phyloP scores from a whole-genome alignment of 2,113 vertebrate species.

The Phalacrocorax brasilianus region DNA sequence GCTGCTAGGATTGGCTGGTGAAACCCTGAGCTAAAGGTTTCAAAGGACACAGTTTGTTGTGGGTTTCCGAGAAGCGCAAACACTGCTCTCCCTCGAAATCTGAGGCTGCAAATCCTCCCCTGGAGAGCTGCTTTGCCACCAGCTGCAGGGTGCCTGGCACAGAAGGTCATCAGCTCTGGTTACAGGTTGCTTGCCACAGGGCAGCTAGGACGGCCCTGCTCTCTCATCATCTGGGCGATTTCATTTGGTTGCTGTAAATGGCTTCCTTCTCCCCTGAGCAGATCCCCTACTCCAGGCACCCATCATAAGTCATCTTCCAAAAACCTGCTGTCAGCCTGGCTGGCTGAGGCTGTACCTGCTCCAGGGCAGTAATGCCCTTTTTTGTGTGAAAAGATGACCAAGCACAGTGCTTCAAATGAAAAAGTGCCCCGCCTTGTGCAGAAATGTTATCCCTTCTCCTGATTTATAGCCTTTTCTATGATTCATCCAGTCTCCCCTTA shows the following conservation, averaged over 20 bases:
- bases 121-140: not conserved
- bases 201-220: not conserved
- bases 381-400: not conserved
- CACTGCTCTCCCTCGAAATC: not conserved
- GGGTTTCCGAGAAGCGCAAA: not conserved
- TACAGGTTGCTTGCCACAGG: not conserved
- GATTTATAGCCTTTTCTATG: not conserved
- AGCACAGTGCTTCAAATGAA: not conserved
- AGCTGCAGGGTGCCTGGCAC: not conserved
- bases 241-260: not conserved
- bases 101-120: not conserved
- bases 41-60: not conserved
- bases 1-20: not conserved
- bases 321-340: not conserved
- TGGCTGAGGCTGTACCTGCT: not conserved
- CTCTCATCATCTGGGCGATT: not conserved
- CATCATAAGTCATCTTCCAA: not conserved
- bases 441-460: not conserved
- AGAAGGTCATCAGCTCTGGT: not conserved
- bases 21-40: not conserved
- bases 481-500: not conserved
- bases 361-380: not conserved
- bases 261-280: not conserved
- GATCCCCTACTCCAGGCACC: not conserved
- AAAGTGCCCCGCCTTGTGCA: not conserved